Evolutionary conservation across 2,113 vertebrate genomes (phyloP).

Genomic region (Forbesichthys agassizii): DNA sequence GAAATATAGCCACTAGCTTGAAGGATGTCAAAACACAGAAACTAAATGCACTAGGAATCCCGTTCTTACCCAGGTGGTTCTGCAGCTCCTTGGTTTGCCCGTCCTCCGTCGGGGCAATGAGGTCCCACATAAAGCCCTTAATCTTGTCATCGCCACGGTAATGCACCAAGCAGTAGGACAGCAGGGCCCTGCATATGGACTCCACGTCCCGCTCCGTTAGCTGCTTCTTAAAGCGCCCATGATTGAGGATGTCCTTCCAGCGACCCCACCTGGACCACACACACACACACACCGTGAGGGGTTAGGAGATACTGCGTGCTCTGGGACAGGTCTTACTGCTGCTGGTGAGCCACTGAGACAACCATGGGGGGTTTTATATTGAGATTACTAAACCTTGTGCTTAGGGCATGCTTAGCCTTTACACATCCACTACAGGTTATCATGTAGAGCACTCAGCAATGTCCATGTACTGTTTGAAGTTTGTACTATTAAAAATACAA

Average conservation of each 20-base stretch:
- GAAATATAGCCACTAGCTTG: neutral
- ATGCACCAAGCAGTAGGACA: constrained; percentile 95
- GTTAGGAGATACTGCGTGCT: neutral
- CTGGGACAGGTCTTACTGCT: no score
- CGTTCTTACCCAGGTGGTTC: constrained; percentile 87
- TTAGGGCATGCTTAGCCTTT: no score
- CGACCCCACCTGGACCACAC: constrained; percentile 87
- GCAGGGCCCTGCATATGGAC: constrained; percentile 90
- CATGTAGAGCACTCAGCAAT: no score
- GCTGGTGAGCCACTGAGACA: no score
- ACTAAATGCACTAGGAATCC: no score
- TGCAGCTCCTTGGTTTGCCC: constrained; percentile 92
- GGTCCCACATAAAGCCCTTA: constrained; percentile 99
- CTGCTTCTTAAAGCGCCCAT: constrained; percentile 96
- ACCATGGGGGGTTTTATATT: no score
- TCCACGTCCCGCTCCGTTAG: constrained; percentile 95
- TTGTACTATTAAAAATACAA: no score
- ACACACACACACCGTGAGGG: neutral
- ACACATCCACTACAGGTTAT: no score
- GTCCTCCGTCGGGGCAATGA: constrained; percentile 94
- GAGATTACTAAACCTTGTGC: no score
- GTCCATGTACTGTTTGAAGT: no score
- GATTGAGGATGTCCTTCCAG: constrained; percentile 95
- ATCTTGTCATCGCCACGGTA: constrained; percentile 98
- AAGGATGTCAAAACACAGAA: neutral